Base-by-base conservation (phyloP, 2,888 invertebrate species). In the Vanessa cardui region DNA sequence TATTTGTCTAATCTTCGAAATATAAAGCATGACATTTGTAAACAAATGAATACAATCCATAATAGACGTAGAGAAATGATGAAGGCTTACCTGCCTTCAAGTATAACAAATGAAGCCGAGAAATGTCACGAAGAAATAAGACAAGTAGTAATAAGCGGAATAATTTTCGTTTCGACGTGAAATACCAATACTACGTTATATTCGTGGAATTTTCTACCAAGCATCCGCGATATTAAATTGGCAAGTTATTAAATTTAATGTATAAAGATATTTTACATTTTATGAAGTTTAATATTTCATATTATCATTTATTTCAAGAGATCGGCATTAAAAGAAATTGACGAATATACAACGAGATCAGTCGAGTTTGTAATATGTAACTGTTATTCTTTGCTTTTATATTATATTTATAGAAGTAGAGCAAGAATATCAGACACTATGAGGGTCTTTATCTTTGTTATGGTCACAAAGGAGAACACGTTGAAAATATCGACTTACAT, bases 151-250 rank as follows among this genome's bases (percentile, higher is more conserved):
- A 50, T 44, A 58, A 18, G n/a, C 44, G 21, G 20, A 58, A 39
- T 39, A 49, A 64, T 58, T 56, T 64, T 50, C 50, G 58, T 20
- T 56, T 18, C 18, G 33, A 16, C 31, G 20, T 31, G 33, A 56
- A n/a, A 56, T n/a, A 56, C 54, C 33, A 31, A 52, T 21, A 15
- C 7, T 31, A 31, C 52, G 15, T 54, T 31, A 54, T 31, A 6
- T 12, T 54, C 8, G 16, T 31, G 31, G 31, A 54, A 54, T 52
- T 52, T 6, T 16, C n/a, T 26, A 26, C 6, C 26, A 7, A 52
- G 16, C 16, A 20, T 49, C 18, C 2, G 47, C 15, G 26, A 26
- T 54, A 54, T 26, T 26, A n/a, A n/a, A 54, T 54, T 52, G 26
- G 16, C 4, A 52, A 26, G 52, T 6, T 56, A 56, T 18, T 18